These are phyloP conservation scores for Sclerurus mexicanus DNA, from an alignment of 2,113 vertebrate genomes.

Conservation along the genomic window DNA sequence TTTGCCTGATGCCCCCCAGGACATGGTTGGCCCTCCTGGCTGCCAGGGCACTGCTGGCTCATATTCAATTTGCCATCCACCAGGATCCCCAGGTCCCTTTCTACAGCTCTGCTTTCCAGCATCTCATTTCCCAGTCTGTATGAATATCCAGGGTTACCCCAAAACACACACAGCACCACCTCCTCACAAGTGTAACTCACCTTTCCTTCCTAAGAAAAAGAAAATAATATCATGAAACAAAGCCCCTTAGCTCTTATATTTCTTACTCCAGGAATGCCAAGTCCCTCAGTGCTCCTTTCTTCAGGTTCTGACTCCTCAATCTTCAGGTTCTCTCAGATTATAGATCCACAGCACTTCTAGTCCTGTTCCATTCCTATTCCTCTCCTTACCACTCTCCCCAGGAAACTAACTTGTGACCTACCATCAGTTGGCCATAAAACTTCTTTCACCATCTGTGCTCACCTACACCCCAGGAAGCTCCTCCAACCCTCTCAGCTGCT, in stretches of 20 bases:
- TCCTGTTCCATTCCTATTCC: neutral
- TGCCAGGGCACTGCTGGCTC: neutral
- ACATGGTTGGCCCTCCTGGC: neutral
- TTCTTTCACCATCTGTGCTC: neutral
- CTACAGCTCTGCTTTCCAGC: neutral
- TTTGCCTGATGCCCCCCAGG: neutral
- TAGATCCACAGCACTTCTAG: fast-evolving
- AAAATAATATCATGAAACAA: neutral
- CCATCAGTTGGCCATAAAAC: neutral
- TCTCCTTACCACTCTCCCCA: fast-evolving
- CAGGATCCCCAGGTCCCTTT: neutral
- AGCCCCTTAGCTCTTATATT: neutral
- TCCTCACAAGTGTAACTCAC: neutral
- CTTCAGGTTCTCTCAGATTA: neutral
- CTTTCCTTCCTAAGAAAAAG: neutral
- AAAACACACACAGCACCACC: neutral
- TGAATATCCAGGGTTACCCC: neutral
- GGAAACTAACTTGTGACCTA: fast-evolving
- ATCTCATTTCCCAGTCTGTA: neutral
- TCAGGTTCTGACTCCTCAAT: neutral
- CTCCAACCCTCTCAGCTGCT: neutral
- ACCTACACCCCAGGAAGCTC: neutral
- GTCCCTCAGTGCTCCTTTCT: neutral
- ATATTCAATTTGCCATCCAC: neutral
- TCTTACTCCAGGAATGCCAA: neutral